These are phyloP conservation scores for Diorhabda carinulata DNA, from an alignment of 1,140 invertebrate genomes.

Conservation along the genomic window DNA sequence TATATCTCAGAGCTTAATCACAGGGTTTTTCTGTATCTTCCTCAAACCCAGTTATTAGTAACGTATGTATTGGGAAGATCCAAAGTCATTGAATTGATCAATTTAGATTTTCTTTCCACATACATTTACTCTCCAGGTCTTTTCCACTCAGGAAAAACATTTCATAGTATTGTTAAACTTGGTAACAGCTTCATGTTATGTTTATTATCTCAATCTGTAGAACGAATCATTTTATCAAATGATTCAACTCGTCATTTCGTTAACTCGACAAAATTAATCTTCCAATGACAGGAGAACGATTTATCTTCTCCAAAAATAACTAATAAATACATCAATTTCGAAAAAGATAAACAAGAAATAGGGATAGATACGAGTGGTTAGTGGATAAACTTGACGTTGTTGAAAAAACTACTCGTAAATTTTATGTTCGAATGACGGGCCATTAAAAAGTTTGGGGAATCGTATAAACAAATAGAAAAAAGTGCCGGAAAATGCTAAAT, in stretches of 20 bases:
- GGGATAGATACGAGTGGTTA: neutral
- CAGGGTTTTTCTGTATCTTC: too few species aligned
- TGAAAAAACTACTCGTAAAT: neutral
- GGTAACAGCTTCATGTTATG: too few species aligned
- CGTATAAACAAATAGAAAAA: neutral
- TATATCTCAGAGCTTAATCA: too few species aligned
- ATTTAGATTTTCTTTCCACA: too few species aligned
- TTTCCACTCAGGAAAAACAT: too few species aligned
- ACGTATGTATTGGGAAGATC: too few species aligned
- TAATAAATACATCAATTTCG: slow-evolving; percentile 1
- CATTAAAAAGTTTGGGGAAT: neutral
- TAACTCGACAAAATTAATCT: neutral
- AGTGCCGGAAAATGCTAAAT: neutral
- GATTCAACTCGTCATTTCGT: neutral
- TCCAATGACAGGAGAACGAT: neutral
- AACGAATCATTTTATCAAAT: neutral
- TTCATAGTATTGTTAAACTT: too few species aligned
- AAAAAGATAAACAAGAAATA: neutral
- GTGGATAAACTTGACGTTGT: neutral
- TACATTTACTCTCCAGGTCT: too few species aligned
- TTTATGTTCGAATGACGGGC: neutral
- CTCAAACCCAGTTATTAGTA: too few species aligned
- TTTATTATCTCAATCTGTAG: too few species aligned
- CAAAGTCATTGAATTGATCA: too few species aligned
- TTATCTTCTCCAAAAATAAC: slow-evolving; percentile 3